A percentile compares a stretch with the other conserved stretches of the same genome.
Conservation (phyloP, 2,888 invertebrate species). For the Drosophila nr. perissopoda region DNA sequence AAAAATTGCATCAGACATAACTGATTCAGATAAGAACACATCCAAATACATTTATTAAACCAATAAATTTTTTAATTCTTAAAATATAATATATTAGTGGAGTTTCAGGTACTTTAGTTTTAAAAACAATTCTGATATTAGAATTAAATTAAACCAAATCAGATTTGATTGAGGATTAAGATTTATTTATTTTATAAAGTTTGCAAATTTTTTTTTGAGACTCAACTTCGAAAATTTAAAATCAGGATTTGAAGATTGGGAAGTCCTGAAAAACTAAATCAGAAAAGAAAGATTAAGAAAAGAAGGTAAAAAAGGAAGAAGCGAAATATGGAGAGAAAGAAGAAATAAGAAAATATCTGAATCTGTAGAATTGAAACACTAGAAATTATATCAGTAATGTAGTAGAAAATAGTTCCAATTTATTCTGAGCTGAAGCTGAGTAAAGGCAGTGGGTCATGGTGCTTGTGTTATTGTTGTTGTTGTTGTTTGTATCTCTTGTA, state of each 20-base stretch:
- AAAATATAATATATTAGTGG: background rate
- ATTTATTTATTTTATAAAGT: background rate
- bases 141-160: background rate
- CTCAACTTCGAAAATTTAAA: background rate
- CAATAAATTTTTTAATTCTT: background rate
- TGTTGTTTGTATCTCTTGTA: slow-evolving; percentile 39
- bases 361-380: background rate
- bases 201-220: too few species aligned
- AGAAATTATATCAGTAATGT: background rate
- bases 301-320: rapidly evolving
- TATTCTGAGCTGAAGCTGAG: slow-evolving; percentile 2
- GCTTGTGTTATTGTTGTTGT: background rate
- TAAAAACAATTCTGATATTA: background rate
- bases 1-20: too few species aligned
- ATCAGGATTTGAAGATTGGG: background rate
- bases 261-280: background rate
- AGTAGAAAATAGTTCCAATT: background rate
- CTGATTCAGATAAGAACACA: too few species aligned
- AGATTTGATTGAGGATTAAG: too few species aligned
- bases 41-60: background rate
- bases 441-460: slow-evolving; percentile 30
- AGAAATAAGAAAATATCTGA: background rate
- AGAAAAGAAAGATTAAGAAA: background rate
- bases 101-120: background rate
- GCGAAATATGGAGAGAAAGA: background rate